A percentile compares a stretch with the other conserved stretches of the same genome.
These are phyloP conservation scores for Acleris laterana DNA, from an alignment of 2,888 invertebrate species.

Conservation along the genomic window DNA sequence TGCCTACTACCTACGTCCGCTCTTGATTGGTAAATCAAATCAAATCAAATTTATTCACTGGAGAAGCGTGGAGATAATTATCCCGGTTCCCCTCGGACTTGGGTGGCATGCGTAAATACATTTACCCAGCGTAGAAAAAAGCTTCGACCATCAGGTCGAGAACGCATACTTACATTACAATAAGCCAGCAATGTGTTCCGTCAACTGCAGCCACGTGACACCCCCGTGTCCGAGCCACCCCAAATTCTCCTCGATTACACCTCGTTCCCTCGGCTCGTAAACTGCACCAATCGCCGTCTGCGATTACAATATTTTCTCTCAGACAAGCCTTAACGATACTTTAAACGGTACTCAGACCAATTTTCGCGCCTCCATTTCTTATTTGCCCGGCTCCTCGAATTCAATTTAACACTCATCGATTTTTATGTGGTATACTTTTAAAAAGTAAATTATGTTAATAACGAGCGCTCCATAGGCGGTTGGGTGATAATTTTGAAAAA, in stretches of 20 bases:
- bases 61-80: no score
- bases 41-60: no score
- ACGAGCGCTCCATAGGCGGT: constrained; percentile 64
- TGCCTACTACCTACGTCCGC: no score
- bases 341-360: constrained; percentile 76
- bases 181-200: no score
- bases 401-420: constrained; percentile 82
- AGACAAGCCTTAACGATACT: constrained; percentile 78
- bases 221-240: constrained; percentile 43
- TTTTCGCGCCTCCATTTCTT: constrained; percentile 79
- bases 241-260: constrained; percentile 58
- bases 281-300: constrained; percentile 55
- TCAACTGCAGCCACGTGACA: no score
- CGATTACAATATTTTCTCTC: constrained; percentile 78
- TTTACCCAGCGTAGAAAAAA: no score
- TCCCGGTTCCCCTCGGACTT: no score
- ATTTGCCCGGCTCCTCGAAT: constrained; percentile 78
- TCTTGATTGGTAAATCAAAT: no score
- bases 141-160: no score
- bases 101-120: no score
- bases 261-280: constrained; percentile 70
- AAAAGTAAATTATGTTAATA: constrained; percentile 75
- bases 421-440: constrained; percentile 67
- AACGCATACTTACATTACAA: no score
- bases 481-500: constrained; percentile 66